These are phyloP conservation scores for Epirrhoe alternata DNA, from an alignment of 2,888 invertebrate genomes.

Conservation along the genomic window DNA sequence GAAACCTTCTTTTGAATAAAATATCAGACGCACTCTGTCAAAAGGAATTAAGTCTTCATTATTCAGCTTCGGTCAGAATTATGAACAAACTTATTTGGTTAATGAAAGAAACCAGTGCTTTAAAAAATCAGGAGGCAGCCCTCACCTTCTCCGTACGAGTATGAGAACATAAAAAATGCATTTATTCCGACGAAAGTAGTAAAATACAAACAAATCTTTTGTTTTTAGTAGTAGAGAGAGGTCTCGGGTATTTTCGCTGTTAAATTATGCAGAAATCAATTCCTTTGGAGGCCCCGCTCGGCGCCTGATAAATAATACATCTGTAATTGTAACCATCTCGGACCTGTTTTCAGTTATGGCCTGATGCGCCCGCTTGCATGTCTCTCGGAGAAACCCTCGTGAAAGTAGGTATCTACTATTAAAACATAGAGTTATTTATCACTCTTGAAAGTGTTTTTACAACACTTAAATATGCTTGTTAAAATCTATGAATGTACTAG, in stretches of 20 bases:
- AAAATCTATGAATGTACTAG: not conserved
- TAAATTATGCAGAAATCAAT: conserved; percentile 85
- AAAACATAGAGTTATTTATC: not conserved
- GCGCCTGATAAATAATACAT: conserved; percentile 80
- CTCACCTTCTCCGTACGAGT: conserved; percentile 51
- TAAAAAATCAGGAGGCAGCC: conserved; percentile 42
- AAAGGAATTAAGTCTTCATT: conserved; percentile 75
- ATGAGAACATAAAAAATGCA: conserved; percentile 68
- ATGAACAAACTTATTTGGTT: conserved; percentile 52
- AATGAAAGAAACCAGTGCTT: conserved; percentile 47
- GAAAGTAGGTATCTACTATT: conserved; percentile 3
- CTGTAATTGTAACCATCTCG: conserved; percentile 76
- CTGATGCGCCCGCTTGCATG: conserved; percentile 31
- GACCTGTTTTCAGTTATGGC: conserved; percentile 51
- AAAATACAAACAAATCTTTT: conserved; percentile 81
- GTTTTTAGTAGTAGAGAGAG: conserved; percentile 77
- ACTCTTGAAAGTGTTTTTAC: not conserved
- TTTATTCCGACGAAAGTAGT: conserved; percentile 74
- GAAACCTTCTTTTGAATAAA: conserved; percentile 83
- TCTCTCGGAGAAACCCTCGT: not conserved
- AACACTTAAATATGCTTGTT: not conserved
- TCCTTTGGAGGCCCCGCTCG: conserved; percentile 70
- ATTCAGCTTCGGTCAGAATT: conserved; percentile 56
- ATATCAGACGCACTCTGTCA: conserved; percentile 78
- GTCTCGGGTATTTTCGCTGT: conserved; percentile 77